phyloP scores from a whole-genome alignment of 1,140 invertebrate genomes.

The Drosophila triauraria region DNA sequence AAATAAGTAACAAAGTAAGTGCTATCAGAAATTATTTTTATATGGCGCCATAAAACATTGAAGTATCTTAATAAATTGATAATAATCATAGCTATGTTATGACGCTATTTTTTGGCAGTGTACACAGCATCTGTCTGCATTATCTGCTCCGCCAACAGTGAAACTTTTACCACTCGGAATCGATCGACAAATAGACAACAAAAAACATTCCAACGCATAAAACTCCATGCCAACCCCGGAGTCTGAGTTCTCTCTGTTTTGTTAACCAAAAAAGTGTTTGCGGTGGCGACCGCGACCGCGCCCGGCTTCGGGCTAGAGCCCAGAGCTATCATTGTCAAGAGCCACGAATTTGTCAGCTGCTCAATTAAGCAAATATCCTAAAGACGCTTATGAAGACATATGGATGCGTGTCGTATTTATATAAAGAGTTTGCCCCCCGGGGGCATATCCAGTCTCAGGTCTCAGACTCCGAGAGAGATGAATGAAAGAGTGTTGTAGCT shows the following conservation, averaged over 20 bases:
- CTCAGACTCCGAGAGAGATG: constrained; percentile 11
- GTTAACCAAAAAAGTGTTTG: constrained; percentile 59
- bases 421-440: constrained; percentile 17
- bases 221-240: constrained; percentile 11
- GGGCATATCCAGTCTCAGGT: neutral
- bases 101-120: neutral
- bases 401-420: constrained; percentile 22
- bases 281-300: constrained; percentile 18
- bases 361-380: constrained; percentile 69
- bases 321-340: constrained; percentile 33
- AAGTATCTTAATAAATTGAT: neutral
- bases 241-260: constrained; percentile 30
- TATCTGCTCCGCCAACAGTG: constrained; percentile 10
- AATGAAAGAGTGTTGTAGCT: constrained; percentile 35
- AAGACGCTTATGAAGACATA: constrained; percentile 48
- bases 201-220: constrained; percentile 39
- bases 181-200: constrained; percentile 39
- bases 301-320: constrained; percentile 17
- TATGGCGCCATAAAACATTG: neutral
- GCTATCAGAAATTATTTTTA: neutral
- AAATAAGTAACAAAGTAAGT: neutral
- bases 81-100: neutral
- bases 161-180: constrained; percentile 42
- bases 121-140: constrained; percentile 29
- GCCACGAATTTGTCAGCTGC: constrained; percentile 73